Evolutionary conservation across 2,797 vertebrate genomes (phyloP).

Genomic region (Telmatherina bonti): DNA sequence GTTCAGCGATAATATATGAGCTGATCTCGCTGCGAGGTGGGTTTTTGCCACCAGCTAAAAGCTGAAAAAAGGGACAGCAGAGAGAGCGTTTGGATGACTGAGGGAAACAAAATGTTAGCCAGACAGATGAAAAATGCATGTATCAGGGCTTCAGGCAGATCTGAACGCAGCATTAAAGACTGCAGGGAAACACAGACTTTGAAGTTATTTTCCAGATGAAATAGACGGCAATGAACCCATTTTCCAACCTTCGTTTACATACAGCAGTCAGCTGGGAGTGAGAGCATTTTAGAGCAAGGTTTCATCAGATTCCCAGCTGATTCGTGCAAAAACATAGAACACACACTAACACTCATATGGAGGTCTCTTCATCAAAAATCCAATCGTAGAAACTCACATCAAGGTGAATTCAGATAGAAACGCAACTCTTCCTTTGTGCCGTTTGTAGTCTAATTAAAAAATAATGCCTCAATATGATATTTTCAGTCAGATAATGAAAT

Average conservation of each 20-base stretch:
- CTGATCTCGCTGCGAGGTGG: neutral
- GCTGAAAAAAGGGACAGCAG: neutral
- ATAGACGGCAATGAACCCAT: conserved; percentile 13
- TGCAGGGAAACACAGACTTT: conserved; percentile 22
- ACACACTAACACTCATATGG: too few relatives aligned
- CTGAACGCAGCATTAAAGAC: conserved; percentile 18
- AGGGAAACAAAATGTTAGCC: conserved; percentile 10
- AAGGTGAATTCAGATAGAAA: neutral
- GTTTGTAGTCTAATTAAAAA: neutral
- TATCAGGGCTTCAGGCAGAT: conserved; percentile 18
- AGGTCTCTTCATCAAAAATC: neutral
- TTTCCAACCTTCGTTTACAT: neutral
- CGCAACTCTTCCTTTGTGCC: neutral
- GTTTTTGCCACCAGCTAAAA: neutral
- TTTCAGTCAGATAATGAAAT: conserved; percentile 3
- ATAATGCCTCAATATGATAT: neutral
- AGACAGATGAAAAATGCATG: conserved; percentile 5
- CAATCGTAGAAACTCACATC: neutral
- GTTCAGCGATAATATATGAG: neutral
- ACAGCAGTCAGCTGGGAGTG: conserved; percentile 3
- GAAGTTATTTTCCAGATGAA: conserved; percentile 31
- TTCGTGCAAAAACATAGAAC: neutral
- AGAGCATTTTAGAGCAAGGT: neutral
- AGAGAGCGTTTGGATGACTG: neutral
- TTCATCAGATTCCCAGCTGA: neutral